Evolutionary conservation across 2,888 invertebrate genomes (phyloP).

Genomic region (Acanthosoma haemorrhoidale): DNA sequence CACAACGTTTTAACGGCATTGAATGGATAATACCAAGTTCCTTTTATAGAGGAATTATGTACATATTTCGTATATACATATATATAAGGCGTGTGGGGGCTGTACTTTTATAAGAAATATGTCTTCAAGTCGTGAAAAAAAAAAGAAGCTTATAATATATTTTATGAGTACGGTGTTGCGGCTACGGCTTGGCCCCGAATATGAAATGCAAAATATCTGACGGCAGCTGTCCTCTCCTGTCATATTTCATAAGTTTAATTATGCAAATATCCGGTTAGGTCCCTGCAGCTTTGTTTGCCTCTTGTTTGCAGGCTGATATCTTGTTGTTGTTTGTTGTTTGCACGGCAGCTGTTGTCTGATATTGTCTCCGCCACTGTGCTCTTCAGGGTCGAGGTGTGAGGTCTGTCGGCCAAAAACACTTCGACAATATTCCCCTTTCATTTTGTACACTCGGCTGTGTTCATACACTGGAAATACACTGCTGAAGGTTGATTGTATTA

Average conservation of each 20-base stretch:
- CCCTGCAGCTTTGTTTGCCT: neutral
- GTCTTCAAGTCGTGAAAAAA: slow-evolving; percentile 18
- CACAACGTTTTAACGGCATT: slow-evolving; percentile 2
- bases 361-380: neutral
- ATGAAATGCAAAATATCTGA: slow-evolving; percentile 27
- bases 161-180: neutral
- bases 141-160: neutral
- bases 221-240: slow-evolving; percentile 21
- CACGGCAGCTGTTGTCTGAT: neutral
- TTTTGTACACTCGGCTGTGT: no score
- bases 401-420: no score
- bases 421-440: no score
- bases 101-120: slow-evolving; percentile 12
- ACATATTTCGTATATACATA: neutral
- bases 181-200: neutral
- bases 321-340: neutral
- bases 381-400: no score
- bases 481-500: no score
- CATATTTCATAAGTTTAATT: slow-evolving; percentile 27
- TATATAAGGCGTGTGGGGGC: neutral
- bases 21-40: neutral
- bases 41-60: slow-evolving; percentile 6
- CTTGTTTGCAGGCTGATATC: neutral
- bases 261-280: slow-evolving; percentile 17
- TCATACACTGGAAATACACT: no score